A percentile compares a stretch with the other conserved stretches of the same genome.
Conservation (phyloP, 2,113 vertebrate genomes). For the Atlantisia rogersi region DNA sequence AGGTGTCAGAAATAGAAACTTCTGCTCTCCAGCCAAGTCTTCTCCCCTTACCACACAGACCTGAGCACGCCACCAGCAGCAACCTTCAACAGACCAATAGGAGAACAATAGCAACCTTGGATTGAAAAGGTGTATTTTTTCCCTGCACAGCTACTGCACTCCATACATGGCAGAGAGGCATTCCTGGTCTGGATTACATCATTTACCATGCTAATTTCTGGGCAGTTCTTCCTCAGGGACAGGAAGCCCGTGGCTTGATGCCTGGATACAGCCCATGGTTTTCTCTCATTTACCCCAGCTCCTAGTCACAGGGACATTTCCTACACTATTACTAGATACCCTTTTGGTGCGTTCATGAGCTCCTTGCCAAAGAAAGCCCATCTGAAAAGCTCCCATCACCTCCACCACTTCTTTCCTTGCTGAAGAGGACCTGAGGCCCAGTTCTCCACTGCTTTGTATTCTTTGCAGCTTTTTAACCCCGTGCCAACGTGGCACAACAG, state of each 20-base stretch:
- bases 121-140: neutral
- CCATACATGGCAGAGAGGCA: neutral
- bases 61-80: neutral
- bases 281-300: neutral
- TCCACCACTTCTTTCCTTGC: neutral
- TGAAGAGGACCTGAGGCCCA: rapidly evolving
- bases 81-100: neutral
- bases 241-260: neutral
- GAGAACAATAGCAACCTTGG: neutral
- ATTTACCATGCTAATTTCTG: neutral
- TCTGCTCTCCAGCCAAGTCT: neutral
- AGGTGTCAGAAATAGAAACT: neutral
- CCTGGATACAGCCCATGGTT: neutral
- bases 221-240: neutral
- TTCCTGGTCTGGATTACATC: neutral
- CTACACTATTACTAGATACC: neutral
- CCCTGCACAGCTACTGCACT: neutral
- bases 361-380: neutral
- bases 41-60: neutral
- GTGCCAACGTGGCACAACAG: neutral
- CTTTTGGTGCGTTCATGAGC: rapidly evolving
- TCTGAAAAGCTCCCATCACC: neutral
- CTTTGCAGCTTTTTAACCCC: neutral
- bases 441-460: neutral
- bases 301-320: neutral